Evolutionary conservation across 2,113 vertebrate genomes (phyloP).

Genomic region (Callorhinus ursinus): DNA sequence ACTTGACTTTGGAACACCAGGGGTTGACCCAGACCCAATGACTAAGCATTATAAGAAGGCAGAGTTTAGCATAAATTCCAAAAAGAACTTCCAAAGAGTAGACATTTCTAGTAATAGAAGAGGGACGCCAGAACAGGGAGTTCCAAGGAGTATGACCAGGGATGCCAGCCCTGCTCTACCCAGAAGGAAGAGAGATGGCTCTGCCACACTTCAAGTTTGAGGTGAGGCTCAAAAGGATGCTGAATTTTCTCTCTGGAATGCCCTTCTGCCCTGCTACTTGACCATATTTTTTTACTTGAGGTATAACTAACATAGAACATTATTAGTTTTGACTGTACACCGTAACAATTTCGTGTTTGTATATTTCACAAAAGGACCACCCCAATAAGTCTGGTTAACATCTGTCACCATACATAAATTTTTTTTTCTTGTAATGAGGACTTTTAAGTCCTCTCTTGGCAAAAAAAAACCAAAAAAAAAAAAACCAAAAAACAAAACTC

Average conservation of each 20-base stretch:
- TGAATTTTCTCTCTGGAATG: neutral
- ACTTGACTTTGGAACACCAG: neutral
- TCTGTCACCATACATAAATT: neutral
- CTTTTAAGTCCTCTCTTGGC: neutral
- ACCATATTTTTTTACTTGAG: neutral
- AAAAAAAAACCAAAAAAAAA: neutral
- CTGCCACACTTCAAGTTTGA: neutral
- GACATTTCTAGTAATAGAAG: neutral
- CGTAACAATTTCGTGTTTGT: neutral
- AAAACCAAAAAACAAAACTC: neutral
- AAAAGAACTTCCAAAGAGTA: neutral
- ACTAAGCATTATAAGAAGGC: neutral
- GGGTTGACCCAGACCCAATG: neutral
- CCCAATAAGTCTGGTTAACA: neutral
- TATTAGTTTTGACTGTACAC: neutral
- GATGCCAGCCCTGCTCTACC: too few relatives aligned
- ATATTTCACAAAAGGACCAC: neutral
- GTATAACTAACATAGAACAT: neutral
- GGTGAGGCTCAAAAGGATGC: neutral
- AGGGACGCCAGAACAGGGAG: neutral
- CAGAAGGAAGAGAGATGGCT: accelerated
- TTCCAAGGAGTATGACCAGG: neutral
- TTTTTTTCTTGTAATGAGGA: neutral
- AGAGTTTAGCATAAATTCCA: neutral
- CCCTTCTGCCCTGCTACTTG: neutral